Percentiles rank a stretch among this genome's conserved stretches.
Conservation (phyloP, 2,113 vertebrate genomes). For the Leuciscus idus region DNA sequence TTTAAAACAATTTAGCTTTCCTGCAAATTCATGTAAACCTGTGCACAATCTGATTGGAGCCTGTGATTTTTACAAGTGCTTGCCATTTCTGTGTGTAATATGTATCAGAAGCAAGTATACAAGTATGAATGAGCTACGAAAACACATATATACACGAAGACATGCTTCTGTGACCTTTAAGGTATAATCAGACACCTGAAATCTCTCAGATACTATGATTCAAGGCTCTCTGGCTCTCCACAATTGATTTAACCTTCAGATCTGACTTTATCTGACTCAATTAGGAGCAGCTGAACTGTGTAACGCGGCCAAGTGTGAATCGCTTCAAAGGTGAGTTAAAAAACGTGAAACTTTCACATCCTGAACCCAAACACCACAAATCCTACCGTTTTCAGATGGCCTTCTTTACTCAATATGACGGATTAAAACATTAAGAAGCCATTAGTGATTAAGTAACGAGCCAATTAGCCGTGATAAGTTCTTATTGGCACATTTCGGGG, state of each 20-base stretch:
- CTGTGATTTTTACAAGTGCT: neutral
- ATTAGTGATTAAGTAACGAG: slow-evolving; percentile 46
- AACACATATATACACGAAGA: neutral
- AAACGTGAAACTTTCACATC: neutral
- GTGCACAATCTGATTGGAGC: neutral
- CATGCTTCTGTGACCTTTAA: neutral
- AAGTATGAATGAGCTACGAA: neutral
- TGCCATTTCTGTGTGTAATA: neutral
- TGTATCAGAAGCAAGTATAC: neutral
- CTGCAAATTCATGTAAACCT: neutral
- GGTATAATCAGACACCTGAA: neutral
- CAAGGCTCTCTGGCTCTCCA: neutral
- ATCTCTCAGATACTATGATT: neutral
- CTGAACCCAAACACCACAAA: neutral
- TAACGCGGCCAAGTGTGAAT: neutral
- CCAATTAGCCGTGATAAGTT: slow-evolving; percentile 46
- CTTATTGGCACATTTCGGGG: slow-evolving; percentile 12
- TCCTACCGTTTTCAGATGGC: neutral
- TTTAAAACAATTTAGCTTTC: neutral
- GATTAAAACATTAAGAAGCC: slow-evolving; percentile 29
- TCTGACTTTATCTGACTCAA: neutral
- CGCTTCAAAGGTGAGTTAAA: neutral
- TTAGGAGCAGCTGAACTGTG: neutral
- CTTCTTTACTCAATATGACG: neutral
- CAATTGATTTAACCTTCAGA: slow-evolving; percentile 2